Evolutionary conservation across 2,113 vertebrate genomes (phyloP).

Genomic region (Mesoclemmys tuberculata): DNA sequence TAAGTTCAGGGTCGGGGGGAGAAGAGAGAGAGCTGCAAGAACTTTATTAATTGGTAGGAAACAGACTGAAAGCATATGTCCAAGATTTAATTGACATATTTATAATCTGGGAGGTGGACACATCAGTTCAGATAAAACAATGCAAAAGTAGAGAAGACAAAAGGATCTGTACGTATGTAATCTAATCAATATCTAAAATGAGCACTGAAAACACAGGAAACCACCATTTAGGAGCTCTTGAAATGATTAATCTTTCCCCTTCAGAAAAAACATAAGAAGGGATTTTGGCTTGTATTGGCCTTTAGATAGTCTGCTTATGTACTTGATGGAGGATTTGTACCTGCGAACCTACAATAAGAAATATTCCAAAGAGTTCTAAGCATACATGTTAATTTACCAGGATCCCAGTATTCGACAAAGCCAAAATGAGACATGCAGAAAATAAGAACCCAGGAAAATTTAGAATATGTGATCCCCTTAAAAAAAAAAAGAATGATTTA

Average conservation of each 20-base stretch:
- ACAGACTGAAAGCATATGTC: not conserved
- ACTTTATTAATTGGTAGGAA: slow-evolving; percentile 33
- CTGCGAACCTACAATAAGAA: not conserved
- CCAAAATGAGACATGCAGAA: not conserved
- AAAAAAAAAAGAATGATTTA: not conserved
- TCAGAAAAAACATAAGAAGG: not conserved
- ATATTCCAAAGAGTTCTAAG: not conserved
- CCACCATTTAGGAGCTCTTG: not conserved
- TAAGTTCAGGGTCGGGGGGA: not conserved
- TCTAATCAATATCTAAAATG: not conserved
- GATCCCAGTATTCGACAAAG: not conserved
- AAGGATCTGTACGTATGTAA: not conserved
- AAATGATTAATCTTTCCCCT: not conserved
- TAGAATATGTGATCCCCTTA: not conserved
- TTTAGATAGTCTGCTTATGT: not conserved
- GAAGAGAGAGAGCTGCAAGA: not conserved
- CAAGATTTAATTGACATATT: not conserved
- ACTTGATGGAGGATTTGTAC: not conserved
- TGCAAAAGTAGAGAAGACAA: not conserved
- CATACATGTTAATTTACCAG: not conserved
- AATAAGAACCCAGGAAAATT: not conserved
- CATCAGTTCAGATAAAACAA: not conserved
- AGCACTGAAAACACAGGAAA: not conserved
- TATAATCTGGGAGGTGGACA: slow-evolving; percentile 18
- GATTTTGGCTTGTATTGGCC: not conserved